phyloP scores from a whole-genome alignment of 2,888 invertebrate genomes.

The Pomacea canaliculata region DNA sequence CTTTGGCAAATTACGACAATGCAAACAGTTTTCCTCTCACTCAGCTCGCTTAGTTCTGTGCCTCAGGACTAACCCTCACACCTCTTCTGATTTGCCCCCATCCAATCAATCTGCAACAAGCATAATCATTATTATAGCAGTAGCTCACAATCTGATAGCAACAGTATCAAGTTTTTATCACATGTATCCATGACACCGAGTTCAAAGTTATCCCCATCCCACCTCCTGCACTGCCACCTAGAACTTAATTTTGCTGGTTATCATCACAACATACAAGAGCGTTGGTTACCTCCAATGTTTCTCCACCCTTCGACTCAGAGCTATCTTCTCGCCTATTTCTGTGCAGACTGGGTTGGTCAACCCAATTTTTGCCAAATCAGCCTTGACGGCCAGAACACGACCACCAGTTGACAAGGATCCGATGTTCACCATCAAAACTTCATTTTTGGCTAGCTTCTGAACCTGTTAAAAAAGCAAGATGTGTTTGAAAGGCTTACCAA shows the following conservation, averaged over 20 bases:
- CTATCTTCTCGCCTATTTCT: conserved; percentile 98
- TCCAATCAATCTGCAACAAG: conserved; percentile 87
- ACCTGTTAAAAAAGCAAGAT: conserved; percentile 73
- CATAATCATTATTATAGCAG: conserved; percentile 5
- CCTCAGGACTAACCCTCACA: conserved; percentile 87
- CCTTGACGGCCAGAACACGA: conserved; percentile 91
- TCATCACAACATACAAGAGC: neutral
- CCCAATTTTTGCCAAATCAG: conserved; percentile 96
- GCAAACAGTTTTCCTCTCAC: no score
- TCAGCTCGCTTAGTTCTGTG: no score
- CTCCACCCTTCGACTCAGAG: conserved; percentile 97
- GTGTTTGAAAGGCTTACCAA: neutral
- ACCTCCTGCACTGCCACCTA: no score
- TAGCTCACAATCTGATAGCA: no score
- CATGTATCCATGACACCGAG: no score
- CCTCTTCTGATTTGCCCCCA: conserved; percentile 99
- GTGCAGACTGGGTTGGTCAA: conserved; percentile 98
- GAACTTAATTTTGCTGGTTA: no score
- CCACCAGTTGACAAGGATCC: conserved; percentile 99
- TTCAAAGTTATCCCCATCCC: no score
- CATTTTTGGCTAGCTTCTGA: conserved; percentile 89
- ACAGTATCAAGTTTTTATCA: no score
- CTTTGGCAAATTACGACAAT: no score
- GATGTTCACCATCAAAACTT: conserved; percentile 96
- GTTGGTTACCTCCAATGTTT: conserved; percentile 95